These are phyloP conservation scores for Lithobates sylvaticus DNA, from an alignment of 2,797 vertebrate species.

Conservation along the genomic window DNA sequence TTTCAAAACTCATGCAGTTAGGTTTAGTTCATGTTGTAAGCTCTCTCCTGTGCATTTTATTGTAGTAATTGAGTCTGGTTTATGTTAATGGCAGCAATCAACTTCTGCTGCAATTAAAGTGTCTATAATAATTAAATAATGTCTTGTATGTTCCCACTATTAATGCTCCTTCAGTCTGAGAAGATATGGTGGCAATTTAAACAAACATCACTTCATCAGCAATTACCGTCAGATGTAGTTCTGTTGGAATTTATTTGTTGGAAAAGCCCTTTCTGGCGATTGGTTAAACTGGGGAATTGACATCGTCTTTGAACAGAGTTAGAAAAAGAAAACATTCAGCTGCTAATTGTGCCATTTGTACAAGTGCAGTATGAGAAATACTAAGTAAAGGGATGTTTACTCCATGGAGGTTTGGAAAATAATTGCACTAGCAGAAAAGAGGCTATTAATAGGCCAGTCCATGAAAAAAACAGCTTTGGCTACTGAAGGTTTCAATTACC, in stretches of 20 bases:
- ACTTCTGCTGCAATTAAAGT: conserved; percentile 20
- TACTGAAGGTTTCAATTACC: no score
- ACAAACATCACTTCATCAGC: neutral
- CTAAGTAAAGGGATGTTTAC: neutral
- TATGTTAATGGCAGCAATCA: conserved; percentile 7
- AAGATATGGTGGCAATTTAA: neutral
- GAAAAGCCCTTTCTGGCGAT: neutral
- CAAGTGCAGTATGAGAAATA: no score
- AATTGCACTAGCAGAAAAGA: no score
- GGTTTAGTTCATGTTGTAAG: neutral
- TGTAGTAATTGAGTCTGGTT: conserved; percentile 13
- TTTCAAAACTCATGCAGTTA: neutral
- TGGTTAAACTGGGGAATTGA: neutral
- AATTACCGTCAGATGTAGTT: no score
- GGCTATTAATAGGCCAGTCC: no score
- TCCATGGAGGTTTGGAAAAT: neutral
- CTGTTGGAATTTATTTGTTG: neutral
- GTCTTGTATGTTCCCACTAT: neutral
- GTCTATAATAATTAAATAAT: conserved; percentile 14
- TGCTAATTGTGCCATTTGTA: conserved; percentile 3
- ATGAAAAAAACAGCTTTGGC: no score
- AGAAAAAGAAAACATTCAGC: neutral
- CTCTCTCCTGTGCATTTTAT: neutral
- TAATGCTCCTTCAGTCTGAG: neutral
- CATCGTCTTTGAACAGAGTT: neutral